Base-by-base conservation (phyloP, 2,113 vertebrate species). In the Trinectes maculatus region DNA sequence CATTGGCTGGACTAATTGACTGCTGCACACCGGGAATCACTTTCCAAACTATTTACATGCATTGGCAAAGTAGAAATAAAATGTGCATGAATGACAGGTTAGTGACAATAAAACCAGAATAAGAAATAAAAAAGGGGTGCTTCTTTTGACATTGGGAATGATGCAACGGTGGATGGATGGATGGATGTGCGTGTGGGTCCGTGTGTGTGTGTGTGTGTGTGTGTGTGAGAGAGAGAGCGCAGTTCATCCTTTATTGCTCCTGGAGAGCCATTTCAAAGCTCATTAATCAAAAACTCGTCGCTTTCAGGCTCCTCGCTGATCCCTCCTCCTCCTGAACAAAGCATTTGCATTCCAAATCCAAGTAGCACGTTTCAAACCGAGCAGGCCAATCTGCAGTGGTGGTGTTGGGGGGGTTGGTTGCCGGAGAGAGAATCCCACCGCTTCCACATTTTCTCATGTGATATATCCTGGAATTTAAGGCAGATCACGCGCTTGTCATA, bases 201-300 rank as follows among this genome's bases (percentile, higher is more conserved):
- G 52, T 22, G 42, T 8, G 19, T 22, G 47, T 47, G 51, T 49
- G 61, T 25, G 59, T 22, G 31, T 19, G 65, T 24, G 68, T 31
- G 58, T 31, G 46, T 13, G 37, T 10, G 68, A 29, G 52, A 11
- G 42, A 67, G 82, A 78, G 86, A 89, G 81, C 80, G 80, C 78
- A 82, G 90, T 92, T 91, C 88, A 91, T 88, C 82, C 88, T 91
- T 92, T 91, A 89, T 91, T 93, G 91, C 91, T 92, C 92, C 93
- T 93, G 91, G 93, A 93, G 91, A 91, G 89, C 89, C 91, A 92
- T 95, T 96, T 95, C 94, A 95, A 95, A 95, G 90, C 89, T 91
- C 92, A 94, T 96, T 94, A 96, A 95, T 96, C 95, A 97, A 93
- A 94, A 94, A 93, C 88, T 92, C 89, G 72, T 90, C 80, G 87